These are phyloP conservation scores for Tetranychus cinnabarinus DNA, from an alignment of 1,140 invertebrate genomes.

Conservation along the genomic window DNA sequence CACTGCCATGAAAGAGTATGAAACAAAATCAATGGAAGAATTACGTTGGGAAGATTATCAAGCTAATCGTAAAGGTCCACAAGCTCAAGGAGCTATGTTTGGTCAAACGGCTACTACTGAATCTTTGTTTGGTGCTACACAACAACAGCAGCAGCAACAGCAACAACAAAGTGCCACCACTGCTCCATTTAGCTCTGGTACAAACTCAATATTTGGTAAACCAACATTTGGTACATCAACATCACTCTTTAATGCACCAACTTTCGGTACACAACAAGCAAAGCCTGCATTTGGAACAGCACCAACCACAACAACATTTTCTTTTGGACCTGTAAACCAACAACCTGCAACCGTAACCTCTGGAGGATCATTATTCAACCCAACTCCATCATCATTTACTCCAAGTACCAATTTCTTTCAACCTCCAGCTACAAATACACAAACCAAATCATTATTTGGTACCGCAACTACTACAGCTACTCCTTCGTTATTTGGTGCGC, in stretches of 20 bases:
- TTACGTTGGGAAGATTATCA: slow-evolving; percentile 76
- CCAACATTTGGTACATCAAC: neutral
- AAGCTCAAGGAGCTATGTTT: slow-evolving; percentile 4
- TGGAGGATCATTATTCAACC: slow-evolving; percentile 66
- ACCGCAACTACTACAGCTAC: neutral
- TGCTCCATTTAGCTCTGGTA: neutral
- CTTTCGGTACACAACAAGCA: slow-evolving; percentile 17
- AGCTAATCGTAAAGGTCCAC: slow-evolving; percentile 45
- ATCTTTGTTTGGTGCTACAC: neutral
- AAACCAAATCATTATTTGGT: neutral
- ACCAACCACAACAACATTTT: slow-evolving; percentile 56
- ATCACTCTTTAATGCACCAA: neutral
- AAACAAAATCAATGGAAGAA: slow-evolving; percentile 77
- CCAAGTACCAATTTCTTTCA: neutral
- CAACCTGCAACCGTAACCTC: slow-evolving; percentile 58
- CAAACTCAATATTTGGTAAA: neutral
- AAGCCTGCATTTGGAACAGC: slow-evolving; percentile 29
- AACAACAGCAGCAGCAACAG: neutral
- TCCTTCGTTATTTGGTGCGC: neutral
- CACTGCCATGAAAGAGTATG: slow-evolving; percentile 93
- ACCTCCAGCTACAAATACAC: neutral
- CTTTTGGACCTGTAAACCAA: slow-evolving; percentile 54
- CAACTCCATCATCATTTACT: slow-evolving; percentile 48
- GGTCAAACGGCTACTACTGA: neutral
- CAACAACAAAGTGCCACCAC: neutral